Percentiles rank a stretch among this genome's conserved stretches.
Evolutionary conservation across 2,888 invertebrate species (phyloP).

Genomic region (Dione vanillae): DNA sequence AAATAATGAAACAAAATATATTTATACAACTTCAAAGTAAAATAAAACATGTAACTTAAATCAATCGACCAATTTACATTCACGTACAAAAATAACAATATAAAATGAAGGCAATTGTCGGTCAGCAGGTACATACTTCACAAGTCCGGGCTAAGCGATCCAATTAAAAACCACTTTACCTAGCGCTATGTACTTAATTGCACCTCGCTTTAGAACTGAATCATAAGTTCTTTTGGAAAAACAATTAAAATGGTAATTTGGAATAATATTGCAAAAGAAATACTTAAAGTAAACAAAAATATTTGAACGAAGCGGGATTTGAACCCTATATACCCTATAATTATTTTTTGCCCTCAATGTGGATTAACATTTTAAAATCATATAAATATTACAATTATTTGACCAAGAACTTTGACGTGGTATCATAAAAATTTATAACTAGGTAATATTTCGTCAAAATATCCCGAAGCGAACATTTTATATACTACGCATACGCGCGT

Average conservation of each 20-base stretch:
- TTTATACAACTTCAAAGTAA: too few species aligned
- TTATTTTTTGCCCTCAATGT: too few species aligned
- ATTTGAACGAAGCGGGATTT: too few species aligned
- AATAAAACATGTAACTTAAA: not conserved
- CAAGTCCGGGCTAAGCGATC: constrained; percentile 18
- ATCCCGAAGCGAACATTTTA: not conserved
- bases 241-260: not conserved
- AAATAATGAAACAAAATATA: too few species aligned
- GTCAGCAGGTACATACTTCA: not conserved
- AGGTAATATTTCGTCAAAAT: too few species aligned
- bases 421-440: too few species aligned
- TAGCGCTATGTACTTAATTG: constrained; percentile 19
- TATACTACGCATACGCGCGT: not conserved
- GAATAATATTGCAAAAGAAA: not conserved
- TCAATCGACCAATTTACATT: not conserved
- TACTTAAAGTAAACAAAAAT: too few species aligned
- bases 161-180: constrained; percentile 36
- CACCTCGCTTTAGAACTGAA: constrained; percentile 17
- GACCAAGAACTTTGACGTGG: too few species aligned
- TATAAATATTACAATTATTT: too few species aligned
- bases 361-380: too few species aligned
- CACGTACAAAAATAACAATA: constrained; percentile 12
- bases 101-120: constrained; percentile 12
- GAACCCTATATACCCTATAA: too few species aligned
- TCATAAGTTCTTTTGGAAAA: constrained; percentile 13